Base-by-base conservation (phyloP, 2,888 invertebrate species). In the Callinectes sapidus region DNA sequence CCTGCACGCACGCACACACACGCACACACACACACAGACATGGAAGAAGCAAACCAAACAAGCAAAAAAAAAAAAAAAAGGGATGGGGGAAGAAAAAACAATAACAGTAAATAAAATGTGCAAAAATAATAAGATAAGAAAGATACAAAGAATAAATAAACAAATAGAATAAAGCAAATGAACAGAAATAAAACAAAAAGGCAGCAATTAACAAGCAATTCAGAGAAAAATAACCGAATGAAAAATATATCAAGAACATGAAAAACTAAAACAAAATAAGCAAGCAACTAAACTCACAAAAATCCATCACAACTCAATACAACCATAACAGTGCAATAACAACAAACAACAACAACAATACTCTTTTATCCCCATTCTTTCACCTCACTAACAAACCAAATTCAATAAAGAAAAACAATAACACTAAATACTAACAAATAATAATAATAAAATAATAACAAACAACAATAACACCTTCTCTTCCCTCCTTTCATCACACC, bases 1-100 rank as follows among this genome's bases (percentile, higher is more conserved):
- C 97, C 97, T 97, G 95, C 1, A 94, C 5, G 85, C 95, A 92
- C 95, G 95, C 95, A 95, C 95, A 95, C 81, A 81, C 81, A 89
- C 89, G 89, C 89, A 88, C 87, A 89, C 86, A 87, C 55, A 71
- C 71, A 71, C 71, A 71, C 71, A 71, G 1, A 71, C 71, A 81
- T 35, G 35, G 35, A 16, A 10, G 35, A 81, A 23, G 28, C n/a
- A 71, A 71, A 77, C 3, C 1, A 77, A 28, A 77, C 0, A 35
- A 35, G 16, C 2, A 35, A 81, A 81, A 28, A 32, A 16, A 35
- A 35, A 35, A 81, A 35, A 81, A 81, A 35, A 28, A 35, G 35
- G 35, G 35, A 81, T 2, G 81, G 35, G 32, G 35, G 32, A 35
- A n/a, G 8, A 28, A 28, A 71, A 61, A 61, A 61, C 13, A 23